A percentile compares a stretch with the other conserved stretches of the same genome.
phyloP scores from a whole-genome alignment of 2,797 vertebrate species.

The Pygocentrus nattereri region DNA sequence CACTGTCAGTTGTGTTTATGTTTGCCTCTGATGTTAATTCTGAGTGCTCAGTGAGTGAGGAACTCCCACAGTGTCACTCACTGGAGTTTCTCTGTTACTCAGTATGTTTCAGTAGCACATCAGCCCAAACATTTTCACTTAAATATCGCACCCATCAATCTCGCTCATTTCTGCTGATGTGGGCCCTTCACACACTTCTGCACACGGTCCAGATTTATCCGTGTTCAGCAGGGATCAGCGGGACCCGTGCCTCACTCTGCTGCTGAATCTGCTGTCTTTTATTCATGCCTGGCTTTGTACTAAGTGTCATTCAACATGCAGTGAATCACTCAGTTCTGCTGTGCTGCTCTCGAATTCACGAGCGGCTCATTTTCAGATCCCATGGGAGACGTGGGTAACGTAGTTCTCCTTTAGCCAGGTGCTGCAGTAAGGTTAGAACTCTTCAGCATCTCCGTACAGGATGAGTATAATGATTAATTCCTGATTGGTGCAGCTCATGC shows the following conservation, averaged over 20 bases:
- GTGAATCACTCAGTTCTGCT: slow-evolving; percentile 40
- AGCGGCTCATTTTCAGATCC: slow-evolving; percentile 15
- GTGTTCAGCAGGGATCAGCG: slow-evolving; percentile 20
- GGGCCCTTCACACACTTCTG: slow-evolving; percentile 8
- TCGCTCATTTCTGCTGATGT: slow-evolving; percentile 40
- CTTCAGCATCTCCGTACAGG: slow-evolving; percentile 11
- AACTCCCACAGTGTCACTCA: slow-evolving; percentile 28
- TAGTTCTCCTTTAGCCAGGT: slow-evolving; percentile 15
- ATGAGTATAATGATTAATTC: slow-evolving; percentile 32
- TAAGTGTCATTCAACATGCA: slow-evolving; percentile 48
- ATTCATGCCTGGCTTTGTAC: slow-evolving; percentile 55
- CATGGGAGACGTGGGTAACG: slow-evolving; percentile 38
- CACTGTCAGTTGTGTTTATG: slow-evolving; percentile 8
- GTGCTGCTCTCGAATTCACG: slow-evolving; percentile 54
- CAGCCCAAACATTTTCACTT: slow-evolving; percentile 42
- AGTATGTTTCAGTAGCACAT: slow-evolving; percentile 30
- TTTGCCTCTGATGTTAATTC: slow-evolving; percentile 20
- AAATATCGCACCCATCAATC: slow-evolving; percentile 49
- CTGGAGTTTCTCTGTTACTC: slow-evolving; percentile 27
- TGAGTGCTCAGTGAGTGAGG: slow-evolving; percentile 25
- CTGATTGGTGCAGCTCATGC: slow-evolving; percentile 27
- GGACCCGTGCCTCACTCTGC: slow-evolving; percentile 28
- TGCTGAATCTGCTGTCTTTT: slow-evolving; percentile 51
- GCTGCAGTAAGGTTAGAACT: slow-evolving; percentile 24
- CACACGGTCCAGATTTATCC: slow-evolving; percentile 26